Conservation (phyloP, 1,140 invertebrate species). For the Phortica variegata region DNA sequence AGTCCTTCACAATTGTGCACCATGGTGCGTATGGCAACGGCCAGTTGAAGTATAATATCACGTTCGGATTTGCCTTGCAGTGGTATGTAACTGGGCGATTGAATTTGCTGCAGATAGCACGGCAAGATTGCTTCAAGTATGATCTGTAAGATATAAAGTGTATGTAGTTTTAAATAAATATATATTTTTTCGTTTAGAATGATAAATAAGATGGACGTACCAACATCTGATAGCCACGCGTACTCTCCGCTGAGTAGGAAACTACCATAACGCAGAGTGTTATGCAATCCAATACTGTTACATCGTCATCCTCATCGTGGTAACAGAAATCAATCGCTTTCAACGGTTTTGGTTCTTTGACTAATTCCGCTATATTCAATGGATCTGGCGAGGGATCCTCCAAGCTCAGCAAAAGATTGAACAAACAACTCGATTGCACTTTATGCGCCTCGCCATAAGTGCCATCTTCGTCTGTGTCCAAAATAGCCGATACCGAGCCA, state of each 20-base stretch:
- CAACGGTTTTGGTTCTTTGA: constrained; percentile 93
- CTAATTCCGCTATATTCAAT: constrained; percentile 91
- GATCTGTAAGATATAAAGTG: constrained; percentile 64
- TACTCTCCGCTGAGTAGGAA: constrained; percentile 94
- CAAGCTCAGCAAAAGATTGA: constrained; percentile 86
- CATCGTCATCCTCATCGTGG: constrained; percentile 92
- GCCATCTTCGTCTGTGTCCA: constrained; percentile 88
- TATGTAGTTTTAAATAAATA: background rate
- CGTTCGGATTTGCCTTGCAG: constrained; percentile 83
- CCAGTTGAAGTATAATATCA: constrained; percentile 92
- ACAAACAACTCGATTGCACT: constrained; percentile 86
- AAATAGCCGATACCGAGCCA: constrained; percentile 92
- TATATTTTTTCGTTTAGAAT: too few species aligned
- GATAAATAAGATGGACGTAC: too few species aligned
- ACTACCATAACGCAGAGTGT: constrained; percentile 96
- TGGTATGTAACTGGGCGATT: constrained; percentile 81
- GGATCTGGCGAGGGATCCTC: constrained; percentile 93
- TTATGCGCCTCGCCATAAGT: constrained; percentile 88
- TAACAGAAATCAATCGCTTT: constrained; percentile 97
- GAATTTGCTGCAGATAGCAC: constrained; percentile 91
- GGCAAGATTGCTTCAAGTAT: constrained; percentile 96
- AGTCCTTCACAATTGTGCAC: constrained; percentile 95
- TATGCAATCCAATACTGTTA: constrained; percentile 90
- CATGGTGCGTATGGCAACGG: constrained; percentile 92
- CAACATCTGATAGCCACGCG: constrained; percentile 96